Evolutionary conservation across 2,797 vertebrate species (phyloP), one percentile per base, ranked within the genome.

Genomic region (Chloroceryle inda): DNA sequence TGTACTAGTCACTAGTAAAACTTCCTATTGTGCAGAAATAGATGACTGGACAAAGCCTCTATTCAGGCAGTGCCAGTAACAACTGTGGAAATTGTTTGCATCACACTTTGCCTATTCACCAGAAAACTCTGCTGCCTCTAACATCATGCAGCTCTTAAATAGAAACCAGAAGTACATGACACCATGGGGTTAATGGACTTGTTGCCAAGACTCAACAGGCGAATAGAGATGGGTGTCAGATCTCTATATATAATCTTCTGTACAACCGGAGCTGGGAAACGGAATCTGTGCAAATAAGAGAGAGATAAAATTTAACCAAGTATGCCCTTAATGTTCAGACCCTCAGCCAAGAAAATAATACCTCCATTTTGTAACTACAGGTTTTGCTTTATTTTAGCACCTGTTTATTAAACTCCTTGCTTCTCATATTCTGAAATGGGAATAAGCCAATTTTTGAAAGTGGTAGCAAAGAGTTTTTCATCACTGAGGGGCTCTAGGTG

Each of bases 161-260:
- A 85, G 50, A 45, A 66, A 89, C 71, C n/a, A 84, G 63, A 94
- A 93, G 50, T 45, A 55, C 45, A 3, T 0, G n/a, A 40, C 7
- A 3, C 47, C 68, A 18, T 8, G 24, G 80, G 85, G 75, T 56
- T 82, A 87, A 78, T 47, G 67, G 82, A 67, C 75, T 91, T 78
- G 62, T 69, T 74, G 56, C 86, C 55, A 79, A 88, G 66, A 95
- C 89, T 85, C 91, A 92, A 40, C 50, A 95, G 94, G 84, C 84
- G 84, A 84, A 73, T 2, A 91, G 83, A 96, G 96, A 94, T 81
- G 96, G 85, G 96, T 95, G 94, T 97, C 97, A 97, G 97, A 96
- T 95, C 74, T 88, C 94, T 68, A 15, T 42, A 3, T 18, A 18
- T 42, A 92, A 93, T 93, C 90, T 84, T 76, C 59, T 3, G 4